phyloP scores from a whole-genome alignment of 2,797 vertebrate species.

The Valencia hispanica region DNA sequence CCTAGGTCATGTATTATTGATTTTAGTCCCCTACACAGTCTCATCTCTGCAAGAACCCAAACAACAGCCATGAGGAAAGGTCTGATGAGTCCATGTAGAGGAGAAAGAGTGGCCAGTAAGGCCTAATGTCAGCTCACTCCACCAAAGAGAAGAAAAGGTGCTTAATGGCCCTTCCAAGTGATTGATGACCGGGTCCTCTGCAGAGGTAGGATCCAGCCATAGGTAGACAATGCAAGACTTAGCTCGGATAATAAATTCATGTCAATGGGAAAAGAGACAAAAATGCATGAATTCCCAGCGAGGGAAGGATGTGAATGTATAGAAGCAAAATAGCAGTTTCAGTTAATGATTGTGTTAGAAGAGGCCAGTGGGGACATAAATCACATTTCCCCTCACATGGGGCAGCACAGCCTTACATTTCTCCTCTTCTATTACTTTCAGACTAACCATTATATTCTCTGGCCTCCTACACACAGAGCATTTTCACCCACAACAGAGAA shows the following conservation, averaged over 20 bases:
- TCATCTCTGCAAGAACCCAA: not conserved
- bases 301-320: constrained; percentile 30
- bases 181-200: constrained; percentile 52
- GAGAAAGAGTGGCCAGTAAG: constrained; percentile 23
- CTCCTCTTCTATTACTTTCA: not conserved
- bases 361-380: constrained; percentile 34
- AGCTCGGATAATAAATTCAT: constrained; percentile 47
- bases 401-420: not conserved
- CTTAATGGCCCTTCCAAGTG: constrained; percentile 57
- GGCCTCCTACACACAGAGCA: not conserved
- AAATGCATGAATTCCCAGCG: constrained; percentile 18
- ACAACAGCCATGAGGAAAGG: not conserved
- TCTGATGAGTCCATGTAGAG: not conserved
- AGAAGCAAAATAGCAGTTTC: constrained; percentile 38
- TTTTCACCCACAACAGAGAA: not conserved
- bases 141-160: constrained; percentile 52
- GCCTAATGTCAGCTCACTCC: constrained; percentile 43
- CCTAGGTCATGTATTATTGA: constrained; percentile 37
- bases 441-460: not conserved
- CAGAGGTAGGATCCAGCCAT: constrained; percentile 34
- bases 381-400: constrained; percentile 27
- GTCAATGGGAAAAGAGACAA: constrained; percentile 31
- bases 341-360: constrained; percentile 52
- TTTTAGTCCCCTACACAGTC: constrained; percentile 17
- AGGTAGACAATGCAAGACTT: constrained; percentile 36